These are phyloP conservation scores for Rallus crepitans DNA, from an alignment of 2,797 vertebrate species.

Conservation along the genomic window DNA sequence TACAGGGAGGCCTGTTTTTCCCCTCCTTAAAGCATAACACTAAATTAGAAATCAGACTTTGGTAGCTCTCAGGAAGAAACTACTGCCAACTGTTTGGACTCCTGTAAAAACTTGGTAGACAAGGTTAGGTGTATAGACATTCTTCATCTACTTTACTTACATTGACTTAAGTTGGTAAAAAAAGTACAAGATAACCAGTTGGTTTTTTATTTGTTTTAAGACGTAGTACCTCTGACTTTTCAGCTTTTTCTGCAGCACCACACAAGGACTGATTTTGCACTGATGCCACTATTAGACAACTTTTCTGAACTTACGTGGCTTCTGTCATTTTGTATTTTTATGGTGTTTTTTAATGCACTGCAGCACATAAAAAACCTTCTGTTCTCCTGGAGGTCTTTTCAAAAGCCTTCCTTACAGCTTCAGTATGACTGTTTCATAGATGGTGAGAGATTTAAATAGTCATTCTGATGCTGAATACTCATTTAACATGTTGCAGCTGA, in stretches of 20 bases:
- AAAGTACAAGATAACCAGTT: not conserved
- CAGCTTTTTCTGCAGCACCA: not conserved
- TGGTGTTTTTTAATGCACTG: not conserved
- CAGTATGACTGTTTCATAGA: not conserved
- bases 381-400: conserved; percentile 1
- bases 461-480: conserved; percentile 55
- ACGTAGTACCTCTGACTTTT: not conserved
- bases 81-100: not conserved
- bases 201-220: not conserved
- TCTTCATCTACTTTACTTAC: not conserved
- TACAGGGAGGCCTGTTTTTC: not conserved
- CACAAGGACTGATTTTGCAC: not conserved
- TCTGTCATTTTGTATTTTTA: not conserved
- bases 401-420: conserved; percentile 8
- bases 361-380: conserved; percentile 2
- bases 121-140: not conserved
- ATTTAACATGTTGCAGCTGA: conserved; percentile 56
- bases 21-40: not conserved
- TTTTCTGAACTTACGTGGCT: not conserved
- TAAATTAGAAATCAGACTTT: not conserved
- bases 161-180: not conserved
- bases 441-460: conserved; percentile 35
- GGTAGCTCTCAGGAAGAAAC: not conserved
- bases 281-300: not conserved
- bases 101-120: not conserved